These are phyloP conservation scores for Dynastes tityus DNA, from an alignment of 2,888 invertebrate genomes.

Conservation along the genomic window DNA sequence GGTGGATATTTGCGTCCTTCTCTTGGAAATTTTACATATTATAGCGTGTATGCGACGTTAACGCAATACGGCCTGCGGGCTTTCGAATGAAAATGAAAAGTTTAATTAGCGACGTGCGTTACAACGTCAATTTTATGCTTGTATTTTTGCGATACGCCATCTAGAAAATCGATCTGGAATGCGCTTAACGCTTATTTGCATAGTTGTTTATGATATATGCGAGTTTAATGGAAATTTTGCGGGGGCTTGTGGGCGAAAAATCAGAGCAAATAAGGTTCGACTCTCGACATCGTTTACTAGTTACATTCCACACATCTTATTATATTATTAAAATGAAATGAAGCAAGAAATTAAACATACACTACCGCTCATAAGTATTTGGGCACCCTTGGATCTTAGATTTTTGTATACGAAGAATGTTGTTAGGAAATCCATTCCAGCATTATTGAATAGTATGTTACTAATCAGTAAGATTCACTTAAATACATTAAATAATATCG, in stretches of 20 bases:
- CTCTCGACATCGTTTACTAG: not conserved
- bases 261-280: not conserved
- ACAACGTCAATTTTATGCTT: constrained; percentile 30
- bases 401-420: too few species aligned
- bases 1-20: constrained; percentile 13
- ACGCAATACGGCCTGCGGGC: not conserved
- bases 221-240: constrained; percentile 16
- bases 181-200: constrained; percentile 10
- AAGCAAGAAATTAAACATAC: not conserved
- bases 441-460: too few species aligned
- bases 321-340: constrained; percentile 13
- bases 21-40: constrained; percentile 10
- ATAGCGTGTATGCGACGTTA: too few species aligned
- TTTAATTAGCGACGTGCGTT: constrained; percentile 33
- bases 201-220: constrained; percentile 24
- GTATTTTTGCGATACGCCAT: constrained; percentile 11
- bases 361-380: too few species aligned
- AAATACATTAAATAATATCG: too few species aligned
- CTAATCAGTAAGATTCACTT: too few species aligned
- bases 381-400: too few species aligned
- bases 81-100: not conserved
- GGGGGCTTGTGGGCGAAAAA: constrained; percentile 7
- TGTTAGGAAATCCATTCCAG: too few species aligned
- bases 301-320: constrained; percentile 1
- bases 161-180: constrained; percentile 30